Evolutionary conservation across 2,888 invertebrate genomes (phyloP), one percentile per base, ranked within the genome.

Genomic region (Taphrorychus bicolor): DNA sequence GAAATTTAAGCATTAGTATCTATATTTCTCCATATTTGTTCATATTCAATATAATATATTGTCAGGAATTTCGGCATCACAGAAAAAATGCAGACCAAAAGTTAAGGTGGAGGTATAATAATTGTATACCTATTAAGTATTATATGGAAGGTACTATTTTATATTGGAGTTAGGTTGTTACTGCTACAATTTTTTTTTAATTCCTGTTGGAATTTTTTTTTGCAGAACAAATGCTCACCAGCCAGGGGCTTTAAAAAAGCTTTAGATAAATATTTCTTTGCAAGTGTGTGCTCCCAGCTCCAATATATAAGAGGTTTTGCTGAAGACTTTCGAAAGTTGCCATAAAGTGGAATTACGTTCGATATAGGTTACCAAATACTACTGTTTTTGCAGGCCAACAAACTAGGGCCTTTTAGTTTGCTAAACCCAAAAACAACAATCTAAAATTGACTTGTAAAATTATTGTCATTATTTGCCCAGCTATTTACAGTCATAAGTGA

Each of bases 361-460:
- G 32, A 32, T 32, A 32, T 32, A 32, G 32, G 32, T 11, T 32
- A 32, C 1, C 32, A 32, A 32, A 32, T 32, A 9, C 32, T 32
- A 32, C 9, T 32, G 32, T 32, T 32, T 32, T 32, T 32, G 32
- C 3, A 32, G 11, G 32, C 32, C 32, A 11, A 76, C 72, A 75
- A 80, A 72, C 72, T 74, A 76, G 78, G 79, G 80, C 79, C 80
- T 80, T 78, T 63, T 72, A 75, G 75, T 76, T 75, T 76, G 75
- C 72, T 76, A 76, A 77, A 76, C 76, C 77, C 73, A 77, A 77
- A 79, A 76, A 77, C 75, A 16, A 19, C 24, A 52, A 63, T 66
- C 17, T 70, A 69, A 75, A 74, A 74, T 75, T 76, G 76, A 76
- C 76, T 71, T 72, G 73, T 73, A 59, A 73, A 66, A 48, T 75